Evolutionary conservation across 1,140 invertebrate species (phyloP).

Genomic region (Orchestia grillus): DNA sequence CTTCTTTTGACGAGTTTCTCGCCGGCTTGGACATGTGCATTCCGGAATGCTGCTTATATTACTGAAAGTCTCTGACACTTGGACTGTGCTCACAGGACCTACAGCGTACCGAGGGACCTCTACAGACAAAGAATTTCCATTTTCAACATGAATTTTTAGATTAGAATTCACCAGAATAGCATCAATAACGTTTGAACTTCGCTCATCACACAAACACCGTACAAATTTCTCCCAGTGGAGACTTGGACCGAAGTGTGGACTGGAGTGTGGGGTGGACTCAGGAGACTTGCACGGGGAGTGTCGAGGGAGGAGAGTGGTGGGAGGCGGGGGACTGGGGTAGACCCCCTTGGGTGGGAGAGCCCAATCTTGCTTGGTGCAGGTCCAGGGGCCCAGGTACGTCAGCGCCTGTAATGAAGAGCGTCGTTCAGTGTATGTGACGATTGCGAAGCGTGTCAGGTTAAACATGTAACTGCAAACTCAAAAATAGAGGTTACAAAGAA

Average conservation of each 20-base stretch:
- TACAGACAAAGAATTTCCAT: too few relatives aligned
- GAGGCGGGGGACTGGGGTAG: not conserved
- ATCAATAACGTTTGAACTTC: not conserved
- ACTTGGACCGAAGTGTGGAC: not conserved
- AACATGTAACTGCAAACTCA: too few relatives aligned
- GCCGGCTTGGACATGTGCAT: not conserved
- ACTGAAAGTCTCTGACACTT: not conserved
- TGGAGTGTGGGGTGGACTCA: not conserved
- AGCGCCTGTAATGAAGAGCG: not conserved
- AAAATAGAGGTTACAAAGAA: too few relatives aligned
- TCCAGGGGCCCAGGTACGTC: not conserved
- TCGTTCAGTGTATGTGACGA: not conserved
- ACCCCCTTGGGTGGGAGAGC: not conserved
- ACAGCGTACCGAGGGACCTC: too few relatives aligned
- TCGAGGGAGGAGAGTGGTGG: not conserved
- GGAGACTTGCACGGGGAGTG: constrained; percentile 16
- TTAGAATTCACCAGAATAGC: not conserved
- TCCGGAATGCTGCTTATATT: not conserved
- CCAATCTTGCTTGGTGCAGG: constrained; percentile 16
- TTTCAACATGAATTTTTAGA: too few relatives aligned
- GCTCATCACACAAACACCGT: not conserved
- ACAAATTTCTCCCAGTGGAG: not conserved
- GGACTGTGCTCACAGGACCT: not conserved
- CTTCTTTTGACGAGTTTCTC: not conserved
- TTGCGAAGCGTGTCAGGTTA: not conserved